Conservation (phyloP, 2,888 invertebrate genomes). For the Ennomos fuscantarius region DNA sequence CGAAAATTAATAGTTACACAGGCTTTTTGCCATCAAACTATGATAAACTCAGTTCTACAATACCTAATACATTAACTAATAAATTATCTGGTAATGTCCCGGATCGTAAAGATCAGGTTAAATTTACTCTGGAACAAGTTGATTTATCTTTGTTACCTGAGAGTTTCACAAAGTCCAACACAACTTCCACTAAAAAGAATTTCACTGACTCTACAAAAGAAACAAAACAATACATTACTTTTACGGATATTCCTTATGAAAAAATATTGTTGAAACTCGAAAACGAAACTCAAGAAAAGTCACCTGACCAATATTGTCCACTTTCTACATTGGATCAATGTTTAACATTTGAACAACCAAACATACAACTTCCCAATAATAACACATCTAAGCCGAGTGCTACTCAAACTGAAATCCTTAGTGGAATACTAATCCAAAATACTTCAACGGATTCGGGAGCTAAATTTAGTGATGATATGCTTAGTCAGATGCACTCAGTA, state of each 20-base stretch:
- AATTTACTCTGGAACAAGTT: not conserved
- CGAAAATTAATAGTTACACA: too few species aligned
- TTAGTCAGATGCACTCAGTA: not conserved
- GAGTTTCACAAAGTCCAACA: not conserved
- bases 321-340: conserved; percentile 11
- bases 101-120: not conserved
- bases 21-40: too few species aligned
- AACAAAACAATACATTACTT: not conserved
- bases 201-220: not conserved
- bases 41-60: not conserved
- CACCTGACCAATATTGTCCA: conserved; percentile 2
- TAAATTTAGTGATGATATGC: not conserved
- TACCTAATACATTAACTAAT: not conserved
- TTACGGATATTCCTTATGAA: not conserved
- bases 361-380: not conserved
- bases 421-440: conserved; percentile 5
- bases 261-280: not conserved
- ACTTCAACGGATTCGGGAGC: not conserved
- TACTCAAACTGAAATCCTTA: conserved; percentile 11
- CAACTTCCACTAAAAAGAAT: not conserved
- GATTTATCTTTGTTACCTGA: not conserved
- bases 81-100: not conserved
- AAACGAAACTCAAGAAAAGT: not conserved
- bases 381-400: not conserved
- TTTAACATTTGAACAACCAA: not conserved